Percentiles rank a stretch among this genome's conserved stretches.
Conservation (phyloP, 2,888 invertebrate genomes). For the Ectemnius cavifrons region DNA sequence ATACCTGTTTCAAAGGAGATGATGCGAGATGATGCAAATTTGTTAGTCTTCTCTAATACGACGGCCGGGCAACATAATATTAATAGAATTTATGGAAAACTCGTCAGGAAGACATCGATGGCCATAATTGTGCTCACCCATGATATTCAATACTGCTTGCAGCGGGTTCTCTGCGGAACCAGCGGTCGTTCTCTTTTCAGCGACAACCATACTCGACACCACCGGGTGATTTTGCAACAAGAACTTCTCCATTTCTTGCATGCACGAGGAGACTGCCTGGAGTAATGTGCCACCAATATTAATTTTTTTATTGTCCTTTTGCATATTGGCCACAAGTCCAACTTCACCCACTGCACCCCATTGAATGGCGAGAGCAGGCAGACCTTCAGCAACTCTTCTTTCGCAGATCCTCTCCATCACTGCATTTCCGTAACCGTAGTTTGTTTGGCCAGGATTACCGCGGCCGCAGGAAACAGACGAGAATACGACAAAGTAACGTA, state of each 20-base stretch:
- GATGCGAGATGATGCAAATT: too few relatives aligned
- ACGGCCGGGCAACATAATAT: background rate
- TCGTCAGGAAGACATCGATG: too few relatives aligned
- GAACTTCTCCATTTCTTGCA: conserved; percentile 86
- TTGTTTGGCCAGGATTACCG: conserved; percentile 83
- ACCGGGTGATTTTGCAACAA: conserved; percentile 83
- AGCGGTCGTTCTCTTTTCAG: conserved; percentile 86
- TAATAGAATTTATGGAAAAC: background rate
- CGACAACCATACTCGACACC: conserved; percentile 91
- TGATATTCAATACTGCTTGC: conserved; percentile 84
- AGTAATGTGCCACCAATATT: conserved; percentile 90
- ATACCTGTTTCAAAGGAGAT: conserved; percentile 66
- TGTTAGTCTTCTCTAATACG: too few relatives aligned
- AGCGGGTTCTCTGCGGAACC: conserved; percentile 84
- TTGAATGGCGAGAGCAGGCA: conserved; percentile 82
- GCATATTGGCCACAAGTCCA: conserved; percentile 89
- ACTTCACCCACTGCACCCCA: conserved; percentile 85
- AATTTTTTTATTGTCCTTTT: conserved; percentile 84
- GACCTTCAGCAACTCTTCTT: conserved; percentile 71
- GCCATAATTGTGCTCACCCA: conserved; percentile 68
- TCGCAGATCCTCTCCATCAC: conserved; percentile 86
- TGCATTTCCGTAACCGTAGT: conserved; percentile 82
- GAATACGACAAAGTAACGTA: conserved; percentile 82
- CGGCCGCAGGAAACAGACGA: conserved; percentile 83
- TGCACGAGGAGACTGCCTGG: conserved; percentile 90